A percentile compares a stretch with the other conserved stretches of the same genome.
These are phyloP conservation scores for Anastrepha ludens DNA, from an alignment of 1,140 invertebrate species.

Conservation along the genomic window DNA sequence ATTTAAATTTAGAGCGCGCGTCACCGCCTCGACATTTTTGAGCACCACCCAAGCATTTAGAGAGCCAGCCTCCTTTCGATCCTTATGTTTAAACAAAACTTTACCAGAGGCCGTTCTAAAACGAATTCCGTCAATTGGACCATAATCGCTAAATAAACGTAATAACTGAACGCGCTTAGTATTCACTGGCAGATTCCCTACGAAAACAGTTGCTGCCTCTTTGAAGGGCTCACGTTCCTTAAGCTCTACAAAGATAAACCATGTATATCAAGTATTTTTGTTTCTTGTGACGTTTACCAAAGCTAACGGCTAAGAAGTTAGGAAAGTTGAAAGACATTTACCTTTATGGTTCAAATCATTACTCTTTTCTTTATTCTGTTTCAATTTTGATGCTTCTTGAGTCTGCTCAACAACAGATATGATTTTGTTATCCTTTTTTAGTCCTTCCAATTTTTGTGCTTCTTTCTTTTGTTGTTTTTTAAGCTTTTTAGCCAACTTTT, in stretches of 20 bases:
- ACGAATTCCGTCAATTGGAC: conserved; percentile 62
- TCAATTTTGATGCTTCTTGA: neutral
- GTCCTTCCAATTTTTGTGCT: conserved; percentile 7
- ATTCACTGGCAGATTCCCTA: conserved; percentile 71
- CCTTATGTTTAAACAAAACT: conserved; percentile 66
- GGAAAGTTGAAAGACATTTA: neutral
- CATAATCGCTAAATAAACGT: conserved; percentile 65
- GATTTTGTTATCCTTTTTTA: neutral
- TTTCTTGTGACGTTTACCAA: no score
- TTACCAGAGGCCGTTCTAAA: conserved; percentile 68
- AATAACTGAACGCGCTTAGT: conserved; percentile 68
- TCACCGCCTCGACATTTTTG: conserved; percentile 66
- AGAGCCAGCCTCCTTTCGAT: conserved; percentile 63
- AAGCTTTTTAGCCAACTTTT: conserved; percentile 67
- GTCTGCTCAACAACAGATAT: neutral
- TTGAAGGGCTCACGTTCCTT: conserved; percentile 60
- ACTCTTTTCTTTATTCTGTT: neutral
- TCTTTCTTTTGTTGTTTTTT: conserved; percentile 60
- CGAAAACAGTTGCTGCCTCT: conserved; percentile 68
- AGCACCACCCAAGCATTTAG: conserved; percentile 71
- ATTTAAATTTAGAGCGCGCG: conserved; percentile 77
- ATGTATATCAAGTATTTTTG: no score
- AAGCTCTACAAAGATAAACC: conserved; percentile 43
- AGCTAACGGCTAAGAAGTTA: no score
- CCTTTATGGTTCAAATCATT: neutral